Conservation (phyloP, 1,140 invertebrate species). For the Ostrea edulis region DNA sequence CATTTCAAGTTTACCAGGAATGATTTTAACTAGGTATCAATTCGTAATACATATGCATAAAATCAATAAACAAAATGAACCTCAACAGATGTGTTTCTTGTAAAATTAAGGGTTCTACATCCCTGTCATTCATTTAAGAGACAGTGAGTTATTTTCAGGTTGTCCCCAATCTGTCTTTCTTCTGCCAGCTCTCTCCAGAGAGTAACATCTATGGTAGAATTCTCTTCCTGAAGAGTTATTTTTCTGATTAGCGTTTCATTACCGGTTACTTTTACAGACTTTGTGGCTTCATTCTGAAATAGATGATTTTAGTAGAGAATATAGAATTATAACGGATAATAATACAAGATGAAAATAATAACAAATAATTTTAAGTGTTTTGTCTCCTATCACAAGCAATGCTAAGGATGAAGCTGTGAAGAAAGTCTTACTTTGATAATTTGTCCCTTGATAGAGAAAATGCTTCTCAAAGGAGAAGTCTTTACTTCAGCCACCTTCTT, state of each 20-base stretch:
- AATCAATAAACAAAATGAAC: background rate
- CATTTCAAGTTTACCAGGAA: background rate
- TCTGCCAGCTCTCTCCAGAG: background rate
- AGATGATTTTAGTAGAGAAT: background rate
- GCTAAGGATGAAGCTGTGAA: background rate
- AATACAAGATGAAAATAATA: background rate
- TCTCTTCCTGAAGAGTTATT: background rate
- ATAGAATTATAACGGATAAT: too few relatives aligned
- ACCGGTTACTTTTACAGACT: background rate
- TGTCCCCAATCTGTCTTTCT: background rate
- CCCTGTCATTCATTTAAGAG: background rate
- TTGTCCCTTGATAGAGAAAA: background rate
- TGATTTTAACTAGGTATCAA: background rate
- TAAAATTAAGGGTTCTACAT: background rate
- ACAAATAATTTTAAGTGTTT: background rate
- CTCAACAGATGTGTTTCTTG: background rate
- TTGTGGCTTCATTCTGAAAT: background rate
- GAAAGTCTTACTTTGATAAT: background rate
- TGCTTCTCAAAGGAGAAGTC: background rate
- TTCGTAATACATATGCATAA: background rate
- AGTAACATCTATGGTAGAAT: background rate
- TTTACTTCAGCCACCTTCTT: background rate
- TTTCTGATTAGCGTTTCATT: background rate
- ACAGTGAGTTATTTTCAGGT: background rate
- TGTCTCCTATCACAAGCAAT: background rate